Evolutionary conservation across 2,888 invertebrate genomes (phyloP).

Genomic region (Diarsia brunnea): DNA sequence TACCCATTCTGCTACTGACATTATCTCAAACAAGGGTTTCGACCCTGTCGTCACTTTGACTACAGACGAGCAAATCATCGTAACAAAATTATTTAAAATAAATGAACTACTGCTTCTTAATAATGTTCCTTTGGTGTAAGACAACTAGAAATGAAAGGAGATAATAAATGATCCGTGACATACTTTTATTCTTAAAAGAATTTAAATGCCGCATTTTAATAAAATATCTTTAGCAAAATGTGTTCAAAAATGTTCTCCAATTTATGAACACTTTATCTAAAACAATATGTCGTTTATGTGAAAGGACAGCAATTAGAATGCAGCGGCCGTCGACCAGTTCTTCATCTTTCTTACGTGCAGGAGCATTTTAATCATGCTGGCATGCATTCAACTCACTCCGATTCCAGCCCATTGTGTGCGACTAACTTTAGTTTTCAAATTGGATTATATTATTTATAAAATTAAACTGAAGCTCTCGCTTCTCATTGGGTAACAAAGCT

Average conservation of each 20-base stretch:
- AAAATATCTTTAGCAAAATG: neutral
- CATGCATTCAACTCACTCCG: conserved; percentile 38
- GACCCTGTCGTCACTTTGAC: neutral
- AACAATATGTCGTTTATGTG: conserved; percentile 30
- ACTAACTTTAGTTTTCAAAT: conserved; percentile 48
- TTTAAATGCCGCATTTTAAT: neutral
- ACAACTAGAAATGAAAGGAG: neutral
- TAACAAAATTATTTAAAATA: neutral
- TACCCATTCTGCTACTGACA: conserved; percentile 6
- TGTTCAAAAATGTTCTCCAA: neutral
- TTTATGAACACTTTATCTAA: conserved; percentile 14
- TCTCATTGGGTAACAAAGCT: neutral
- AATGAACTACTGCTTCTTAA: neutral
- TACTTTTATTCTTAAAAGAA: neutral
- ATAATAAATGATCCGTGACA: neutral
- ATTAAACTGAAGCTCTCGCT: conserved; percentile 20
- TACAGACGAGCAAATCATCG: neutral
- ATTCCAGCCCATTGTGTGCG: conserved; percentile 33
- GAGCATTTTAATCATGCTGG: conserved; percentile 56
- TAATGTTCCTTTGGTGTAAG: neutral
- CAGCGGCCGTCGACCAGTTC: conserved; percentile 12
- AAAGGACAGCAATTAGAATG: conserved; percentile 35
- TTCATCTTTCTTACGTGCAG: conserved; percentile 51
- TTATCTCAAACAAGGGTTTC: conserved; percentile 15
- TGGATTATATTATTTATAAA: conserved; percentile 53